Percentiles rank a stretch among this genome's conserved stretches.
phyloP scores from a whole-genome alignment of 2,113 vertebrate species.

The Brachionichthys hirsutus region DNA sequence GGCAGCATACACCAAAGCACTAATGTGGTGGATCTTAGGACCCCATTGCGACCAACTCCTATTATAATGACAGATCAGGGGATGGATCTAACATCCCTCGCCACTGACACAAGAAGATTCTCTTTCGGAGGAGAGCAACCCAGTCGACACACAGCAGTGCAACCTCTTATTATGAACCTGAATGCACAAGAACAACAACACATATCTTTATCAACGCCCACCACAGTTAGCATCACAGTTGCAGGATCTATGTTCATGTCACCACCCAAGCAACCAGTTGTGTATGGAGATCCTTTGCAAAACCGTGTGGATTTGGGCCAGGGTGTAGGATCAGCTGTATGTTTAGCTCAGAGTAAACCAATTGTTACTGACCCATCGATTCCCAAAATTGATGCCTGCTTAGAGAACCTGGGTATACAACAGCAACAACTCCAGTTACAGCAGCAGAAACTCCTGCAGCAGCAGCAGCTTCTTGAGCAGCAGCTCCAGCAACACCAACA shows the following conservation, averaged over 20 bases:
- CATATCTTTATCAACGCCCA: slow-evolving; percentile 82
- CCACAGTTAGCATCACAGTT: slow-evolving; percentile 87
- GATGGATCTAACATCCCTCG: slow-evolving; percentile 96
- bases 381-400: slow-evolving; percentile 81
- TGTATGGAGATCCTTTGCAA: slow-evolving; percentile 95
- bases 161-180: slow-evolving; percentile 94
- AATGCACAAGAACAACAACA: slow-evolving; percentile 93
- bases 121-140: slow-evolving; percentile 86
- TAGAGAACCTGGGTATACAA: slow-evolving; percentile 82
- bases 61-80: slow-evolving; percentile 98
- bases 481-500: slow-evolving; percentile 82
- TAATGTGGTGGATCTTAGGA: slow-evolving; percentile 88
- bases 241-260: slow-evolving; percentile 88
- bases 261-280: slow-evolving; percentile 85
- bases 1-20: slow-evolving; percentile 78
- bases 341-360: slow-evolving; percentile 87
- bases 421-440: slow-evolving; percentile 81
- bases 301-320: slow-evolving; percentile 93
- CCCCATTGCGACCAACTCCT: slow-evolving; percentile 85
- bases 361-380: slow-evolving; percentile 74
- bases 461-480: slow-evolving; percentile 81
- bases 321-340: slow-evolving; percentile 87
- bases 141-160: slow-evolving; percentile 87
- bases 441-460: slow-evolving; percentile 81
- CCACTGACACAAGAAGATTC: slow-evolving; percentile 89